Evolutionary conservation across 2,888 invertebrate species (phyloP).

Genomic region (Drosophila bunnanda): DNA sequence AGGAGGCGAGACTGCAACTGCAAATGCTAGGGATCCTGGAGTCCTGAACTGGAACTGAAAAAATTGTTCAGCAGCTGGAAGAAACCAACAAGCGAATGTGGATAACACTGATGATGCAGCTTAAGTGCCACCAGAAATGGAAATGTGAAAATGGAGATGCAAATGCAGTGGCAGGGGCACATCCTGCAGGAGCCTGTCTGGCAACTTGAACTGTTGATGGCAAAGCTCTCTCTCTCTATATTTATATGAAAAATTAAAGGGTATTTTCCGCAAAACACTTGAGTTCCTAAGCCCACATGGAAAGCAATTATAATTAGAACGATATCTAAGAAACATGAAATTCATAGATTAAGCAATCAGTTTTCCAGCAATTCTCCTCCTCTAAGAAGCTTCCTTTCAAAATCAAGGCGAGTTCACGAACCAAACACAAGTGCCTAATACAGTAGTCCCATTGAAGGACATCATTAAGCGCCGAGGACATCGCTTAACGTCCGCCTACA

Average conservation of each 20-base stretch:
- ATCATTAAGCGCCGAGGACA: slow-evolving; percentile 15
- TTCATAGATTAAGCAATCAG: neutral
- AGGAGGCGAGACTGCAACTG: neutral
- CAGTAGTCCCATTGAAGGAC: slow-evolving; percentile 12
- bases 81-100: slow-evolving; percentile 47
- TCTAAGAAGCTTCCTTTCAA: too few relatives aligned
- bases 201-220: slow-evolving; percentile 21
- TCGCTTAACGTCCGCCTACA: slow-evolving; percentile 13
- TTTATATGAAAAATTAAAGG: neutral
- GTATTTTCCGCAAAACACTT: neutral
- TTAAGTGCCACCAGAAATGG: slow-evolving; percentile 23
- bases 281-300: too few relatives aligned
- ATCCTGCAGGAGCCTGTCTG: slow-evolving; percentile 26
- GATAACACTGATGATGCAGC: slow-evolving; percentile 40
- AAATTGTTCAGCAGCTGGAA: slow-evolving; percentile 51
- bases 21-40: neutral
- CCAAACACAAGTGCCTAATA: slow-evolving; percentile 3
- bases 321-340: too few relatives aligned
- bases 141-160: slow-evolving; percentile 2
- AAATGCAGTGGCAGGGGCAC: slow-evolving; percentile 22
- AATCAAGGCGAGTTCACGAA: neutral
- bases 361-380: neutral
- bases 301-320: too few relatives aligned
- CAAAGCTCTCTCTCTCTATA: neutral
- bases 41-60: slow-evolving; percentile 8